Base-by-base conservation (phyloP, 2,888 invertebrate genomes). In the Melanchra persicariae region DNA sequence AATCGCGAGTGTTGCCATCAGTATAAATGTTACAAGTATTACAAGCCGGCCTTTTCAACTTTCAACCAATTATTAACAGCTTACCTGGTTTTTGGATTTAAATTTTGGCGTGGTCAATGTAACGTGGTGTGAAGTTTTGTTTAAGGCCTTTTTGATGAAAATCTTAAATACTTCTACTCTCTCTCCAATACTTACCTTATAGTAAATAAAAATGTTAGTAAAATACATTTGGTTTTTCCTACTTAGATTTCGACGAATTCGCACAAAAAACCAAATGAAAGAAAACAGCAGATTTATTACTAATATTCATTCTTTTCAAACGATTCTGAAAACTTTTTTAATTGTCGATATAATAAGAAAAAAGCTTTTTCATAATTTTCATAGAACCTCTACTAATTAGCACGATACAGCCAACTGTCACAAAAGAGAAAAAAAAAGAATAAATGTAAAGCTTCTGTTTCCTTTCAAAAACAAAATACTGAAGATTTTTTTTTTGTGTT, bases 401-500 rank as follows among this genome's bases (percentile, higher is more conserved):
- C 74, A 84, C 74, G 74, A 76, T 80, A 77, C 76, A 79, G 74
- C 74, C 78, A 85, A 83, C 86, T 88, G 87, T 89, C 87, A 87
- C 82, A 87, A 88, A 87, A 87, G 72, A 74, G 82, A 83, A 82
- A 83, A 86, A 62, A 84, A 83, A 72, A 79, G 0, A 83, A 84
- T 74, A 54, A 85, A 83, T 84, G 58, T 75, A 82, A 83, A 85
- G 85, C 85, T 79, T 84, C 81, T 85, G 86, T 86, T 87, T 79
- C 85, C 84, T 86, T 89, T 88, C 81, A 87, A 87, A 87, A 86
- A 86, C 80, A 87, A 87, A 88, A 87, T 83, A 85, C 85, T 84
- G 70, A 87, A 86, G 82, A 80, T 86, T 87, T 87, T 88, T 87
- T 88, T 86, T 86, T 82, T 74, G 71, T 84, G 74, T 76, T 45